phyloP scores from a whole-genome alignment of 1,140 invertebrate genomes.

The Temnothorax curvispinosus region DNA sequence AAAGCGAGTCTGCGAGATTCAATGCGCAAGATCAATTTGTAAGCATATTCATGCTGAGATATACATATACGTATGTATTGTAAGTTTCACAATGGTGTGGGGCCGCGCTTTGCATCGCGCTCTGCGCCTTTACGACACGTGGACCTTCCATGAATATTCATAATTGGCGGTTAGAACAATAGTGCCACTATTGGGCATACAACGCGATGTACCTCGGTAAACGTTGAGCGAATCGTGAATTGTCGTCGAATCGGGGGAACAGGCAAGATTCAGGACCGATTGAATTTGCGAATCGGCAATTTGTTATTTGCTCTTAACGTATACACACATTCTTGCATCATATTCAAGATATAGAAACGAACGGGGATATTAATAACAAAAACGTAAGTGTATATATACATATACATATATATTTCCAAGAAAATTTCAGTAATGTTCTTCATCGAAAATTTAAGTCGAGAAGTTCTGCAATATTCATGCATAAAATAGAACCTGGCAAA shows the following conservation, averaged over 20 bases:
- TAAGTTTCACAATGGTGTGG: constrained; percentile 55
- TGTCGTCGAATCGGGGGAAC: constrained; percentile 32
- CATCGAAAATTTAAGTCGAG: neutral
- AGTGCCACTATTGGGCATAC: constrained; percentile 60
- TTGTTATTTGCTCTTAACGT: constrained; percentile 7
- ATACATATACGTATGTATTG: constrained; percentile 18
- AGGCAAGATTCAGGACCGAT: constrained; percentile 17
- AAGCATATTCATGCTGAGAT: constrained; percentile 64
- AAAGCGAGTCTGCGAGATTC: constrained; percentile 41
- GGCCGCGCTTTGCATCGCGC: constrained; percentile 55
- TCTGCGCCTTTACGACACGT: constrained; percentile 44
- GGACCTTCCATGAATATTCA: constrained; percentile 68
- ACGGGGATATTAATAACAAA: neutral
- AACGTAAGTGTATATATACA: neutral
- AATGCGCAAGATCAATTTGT: constrained; percentile 60
- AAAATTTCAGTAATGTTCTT: neutral
- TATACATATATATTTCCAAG: neutral
- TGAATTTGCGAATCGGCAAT: constrained; percentile 3
- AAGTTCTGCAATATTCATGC: neutral
- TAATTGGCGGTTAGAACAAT: constrained; percentile 69
- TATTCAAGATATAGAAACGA: neutral
- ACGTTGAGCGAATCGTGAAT: constrained; percentile 39
- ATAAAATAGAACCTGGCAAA: neutral
- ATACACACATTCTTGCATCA: neutral
- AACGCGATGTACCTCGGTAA: constrained; percentile 14